A percentile compares a stretch with the other conserved stretches of the same genome.
These are phyloP conservation scores for Fistularia tabacaria DNA, from an alignment of 2,797 vertebrate species.

Conservation along the genomic window DNA sequence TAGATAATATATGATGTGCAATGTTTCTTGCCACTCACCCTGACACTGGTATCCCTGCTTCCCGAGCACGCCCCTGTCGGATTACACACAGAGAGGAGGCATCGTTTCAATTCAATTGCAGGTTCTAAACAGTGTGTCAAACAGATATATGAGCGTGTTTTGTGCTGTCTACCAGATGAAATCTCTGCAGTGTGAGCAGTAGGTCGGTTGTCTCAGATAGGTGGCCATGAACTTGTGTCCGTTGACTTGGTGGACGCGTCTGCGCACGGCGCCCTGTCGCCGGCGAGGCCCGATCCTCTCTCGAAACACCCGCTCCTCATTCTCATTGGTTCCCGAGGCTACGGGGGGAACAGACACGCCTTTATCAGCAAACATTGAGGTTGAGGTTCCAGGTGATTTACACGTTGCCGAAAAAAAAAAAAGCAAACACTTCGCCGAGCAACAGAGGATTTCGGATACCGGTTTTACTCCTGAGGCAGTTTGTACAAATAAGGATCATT, in stretches of 20 bases:
- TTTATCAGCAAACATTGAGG: neutral
- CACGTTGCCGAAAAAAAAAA: neutral
- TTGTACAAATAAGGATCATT: slow-evolving; percentile 26
- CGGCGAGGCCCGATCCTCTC: slow-evolving; percentile 84
- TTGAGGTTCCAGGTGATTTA: too few species aligned
- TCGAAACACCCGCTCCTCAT: slow-evolving; percentile 95
- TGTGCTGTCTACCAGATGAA: slow-evolving; percentile 88
- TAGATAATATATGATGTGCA: slow-evolving; percentile 51
- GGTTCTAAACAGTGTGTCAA: neutral
- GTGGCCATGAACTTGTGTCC: slow-evolving; percentile 99
- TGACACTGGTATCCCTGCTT: slow-evolving; percentile 99
- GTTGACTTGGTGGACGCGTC: slow-evolving; percentile 96
- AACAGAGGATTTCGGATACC: neutral
- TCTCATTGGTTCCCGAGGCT: slow-evolving; percentile 86
- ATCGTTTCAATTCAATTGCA: slow-evolving; percentile 15
- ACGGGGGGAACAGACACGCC: slow-evolving; percentile 13
- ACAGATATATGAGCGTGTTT: slow-evolving; percentile 1
- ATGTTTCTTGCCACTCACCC: slow-evolving; percentile 81
- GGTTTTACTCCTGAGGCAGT: slow-evolving; percentile 3
- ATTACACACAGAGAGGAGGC: slow-evolving; percentile 45
- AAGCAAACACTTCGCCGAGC: too few species aligned
- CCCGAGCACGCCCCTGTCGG: slow-evolving; percentile 93
- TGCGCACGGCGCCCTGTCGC: slow-evolving; percentile 91
- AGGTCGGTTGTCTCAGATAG: slow-evolving; percentile 95
- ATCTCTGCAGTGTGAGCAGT: slow-evolving; percentile 96